These are phyloP conservation scores for Lepetodrilus schrolli DNA, from an alignment of 2,888 invertebrate species.

Conservation along the genomic window DNA sequence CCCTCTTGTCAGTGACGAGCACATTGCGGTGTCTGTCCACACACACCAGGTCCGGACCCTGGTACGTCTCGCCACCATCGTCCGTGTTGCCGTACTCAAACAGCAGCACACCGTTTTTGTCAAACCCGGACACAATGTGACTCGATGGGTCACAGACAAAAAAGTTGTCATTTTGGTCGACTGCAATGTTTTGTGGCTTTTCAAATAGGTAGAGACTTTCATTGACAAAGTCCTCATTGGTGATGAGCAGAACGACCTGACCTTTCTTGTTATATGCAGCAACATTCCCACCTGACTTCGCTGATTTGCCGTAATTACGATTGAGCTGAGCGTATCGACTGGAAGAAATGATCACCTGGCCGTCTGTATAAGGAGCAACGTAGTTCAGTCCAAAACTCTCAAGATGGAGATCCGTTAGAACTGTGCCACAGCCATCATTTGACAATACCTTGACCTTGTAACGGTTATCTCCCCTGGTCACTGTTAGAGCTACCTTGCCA, in stretches of 20 bases:
- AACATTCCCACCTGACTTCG: conserved; percentile 64
- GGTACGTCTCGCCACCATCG: conserved; percentile 56
- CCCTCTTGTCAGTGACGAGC: conserved; percentile 63
- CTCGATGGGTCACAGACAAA: conserved; percentile 62
- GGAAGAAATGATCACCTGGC: conserved; percentile 60
- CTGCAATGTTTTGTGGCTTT: conserved; percentile 58
- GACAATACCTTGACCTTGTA: conserved; percentile 65
- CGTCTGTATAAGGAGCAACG: conserved; percentile 55
- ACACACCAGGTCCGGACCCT: conserved; percentile 64
- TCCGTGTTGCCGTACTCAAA: conserved; percentile 66
- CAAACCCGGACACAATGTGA: conserved; percentile 59
- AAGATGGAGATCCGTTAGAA: conserved; percentile 57
- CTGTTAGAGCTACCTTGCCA: conserved; percentile 61
- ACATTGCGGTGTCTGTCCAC: conserved; percentile 57
- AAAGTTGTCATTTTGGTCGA: conserved; percentile 52
- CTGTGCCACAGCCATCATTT: conserved; percentile 57
- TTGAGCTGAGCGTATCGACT: conserved; percentile 60
- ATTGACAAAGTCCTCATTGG: conserved; percentile 62
- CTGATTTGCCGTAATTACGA: conserved; percentile 54
- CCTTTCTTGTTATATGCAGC: conserved; percentile 59
- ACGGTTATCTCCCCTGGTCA: conserved; percentile 64
- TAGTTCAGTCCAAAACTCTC: conserved; percentile 66
- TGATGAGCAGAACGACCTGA: conserved; percentile 52
- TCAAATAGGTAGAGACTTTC: conserved; percentile 57
- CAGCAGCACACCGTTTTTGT: conserved; percentile 54